These are phyloP conservation scores for Zosterops japonicus DNA, from an alignment of 2,113 vertebrate species.

Conservation along the genomic window DNA sequence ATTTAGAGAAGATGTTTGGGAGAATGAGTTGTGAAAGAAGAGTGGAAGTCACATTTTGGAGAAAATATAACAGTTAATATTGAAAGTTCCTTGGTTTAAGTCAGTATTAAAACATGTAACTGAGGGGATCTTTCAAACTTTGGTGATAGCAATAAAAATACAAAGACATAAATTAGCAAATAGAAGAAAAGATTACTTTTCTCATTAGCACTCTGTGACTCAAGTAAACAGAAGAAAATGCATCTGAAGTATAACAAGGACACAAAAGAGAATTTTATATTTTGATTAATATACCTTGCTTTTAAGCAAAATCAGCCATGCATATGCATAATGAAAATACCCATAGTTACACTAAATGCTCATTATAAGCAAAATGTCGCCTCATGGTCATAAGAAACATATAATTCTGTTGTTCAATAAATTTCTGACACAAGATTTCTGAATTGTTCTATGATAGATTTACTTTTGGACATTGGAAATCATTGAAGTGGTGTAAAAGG, in stretches of 20 bases:
- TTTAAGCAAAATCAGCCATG: not conserved
- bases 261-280: not conserved
- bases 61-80: not conserved
- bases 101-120: not conserved
- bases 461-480: not conserved
- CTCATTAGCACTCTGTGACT: not conserved
- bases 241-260: not conserved
- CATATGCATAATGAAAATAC: not conserved
- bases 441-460: not conserved
- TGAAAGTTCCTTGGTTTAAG: not conserved
- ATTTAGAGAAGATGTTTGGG: not conserved
- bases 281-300: not conserved
- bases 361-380: not conserved
- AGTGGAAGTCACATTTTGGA: not conserved
- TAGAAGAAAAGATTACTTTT: not conserved
- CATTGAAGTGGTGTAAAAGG: not conserved
- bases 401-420: not conserved
- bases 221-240: not conserved
- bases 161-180: not conserved
- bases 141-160: not conserved
- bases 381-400: not conserved
- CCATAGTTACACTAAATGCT: not conserved
- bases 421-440: not conserved
- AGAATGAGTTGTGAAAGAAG: not conserved
- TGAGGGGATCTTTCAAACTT: not conserved